Evolutionary conservation across 2,797 vertebrate species (phyloP).

Genomic region (Argyrosomus regius): DNA sequence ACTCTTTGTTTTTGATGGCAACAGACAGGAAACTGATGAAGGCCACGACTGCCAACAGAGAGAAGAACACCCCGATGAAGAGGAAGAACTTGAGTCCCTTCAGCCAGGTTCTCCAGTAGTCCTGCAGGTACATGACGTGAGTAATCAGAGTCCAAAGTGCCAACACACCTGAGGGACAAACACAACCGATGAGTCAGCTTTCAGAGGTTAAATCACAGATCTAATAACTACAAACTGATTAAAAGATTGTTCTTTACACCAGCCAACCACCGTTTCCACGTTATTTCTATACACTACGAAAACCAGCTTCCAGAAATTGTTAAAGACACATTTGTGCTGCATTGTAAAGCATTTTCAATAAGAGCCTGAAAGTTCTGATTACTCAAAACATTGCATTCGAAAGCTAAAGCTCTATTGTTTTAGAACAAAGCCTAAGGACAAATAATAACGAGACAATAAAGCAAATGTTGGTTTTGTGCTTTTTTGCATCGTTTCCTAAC

Average conservation of each 20-base stretch:
- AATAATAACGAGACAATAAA: background rate
- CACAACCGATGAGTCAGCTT: background rate
- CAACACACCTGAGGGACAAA: slow-evolving; percentile 88
- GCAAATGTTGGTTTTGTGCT: too few species aligned
- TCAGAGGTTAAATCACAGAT: background rate
- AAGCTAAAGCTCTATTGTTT: background rate
- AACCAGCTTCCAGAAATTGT: background rate
- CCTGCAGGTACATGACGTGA: slow-evolving; percentile 96
- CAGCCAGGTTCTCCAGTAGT: slow-evolving; percentile 97
- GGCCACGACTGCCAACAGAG: slow-evolving; percentile 85
- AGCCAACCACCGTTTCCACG: background rate
- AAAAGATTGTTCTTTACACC: background rate
- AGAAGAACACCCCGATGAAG: slow-evolving; percentile 89
- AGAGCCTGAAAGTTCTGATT: background rate
- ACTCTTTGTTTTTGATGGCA: slow-evolving; percentile 88
- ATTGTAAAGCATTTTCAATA: background rate
- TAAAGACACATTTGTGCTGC: background rate
- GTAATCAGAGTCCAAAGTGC: slow-evolving; percentile 94
- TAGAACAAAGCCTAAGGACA: background rate
- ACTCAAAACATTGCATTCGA: background rate
- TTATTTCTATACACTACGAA: background rate
- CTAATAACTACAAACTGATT: background rate
- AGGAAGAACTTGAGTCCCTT: slow-evolving; percentile 95
- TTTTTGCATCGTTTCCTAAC: too few species aligned
- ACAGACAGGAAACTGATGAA: slow-evolving; percentile 90